A percentile compares a stretch with the other conserved stretches of the same genome.
These are phyloP conservation scores for Clarias fuscus DNA, from an alignment of 2,797 vertebrate species.

Conservation along the genomic window DNA sequence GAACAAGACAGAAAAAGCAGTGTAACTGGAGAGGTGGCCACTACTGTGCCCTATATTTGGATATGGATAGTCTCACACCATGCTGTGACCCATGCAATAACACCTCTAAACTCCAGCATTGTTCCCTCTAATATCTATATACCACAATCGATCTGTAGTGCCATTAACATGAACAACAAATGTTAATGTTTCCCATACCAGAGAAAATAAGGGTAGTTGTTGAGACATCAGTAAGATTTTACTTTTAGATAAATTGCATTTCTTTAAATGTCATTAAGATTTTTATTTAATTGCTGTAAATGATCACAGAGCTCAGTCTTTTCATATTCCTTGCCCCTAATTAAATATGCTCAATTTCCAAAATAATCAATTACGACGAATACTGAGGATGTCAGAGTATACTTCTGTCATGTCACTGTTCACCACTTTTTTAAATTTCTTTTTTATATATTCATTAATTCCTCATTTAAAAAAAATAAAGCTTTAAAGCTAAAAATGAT, in stretches of 20 bases:
- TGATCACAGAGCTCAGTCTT: no score
- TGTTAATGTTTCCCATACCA: background rate
- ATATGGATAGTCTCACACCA: background rate
- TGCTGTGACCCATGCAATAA: background rate
- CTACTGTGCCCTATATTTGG: conserved; percentile 15
- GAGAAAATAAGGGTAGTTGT: background rate
- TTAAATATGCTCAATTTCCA: background rate
- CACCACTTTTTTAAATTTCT: no score
- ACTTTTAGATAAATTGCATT: no score
- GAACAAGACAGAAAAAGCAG: conserved; percentile 15
- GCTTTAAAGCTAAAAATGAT: background rate
- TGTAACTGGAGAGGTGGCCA: background rate
- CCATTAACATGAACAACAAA: background rate
- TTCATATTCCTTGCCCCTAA: background rate
- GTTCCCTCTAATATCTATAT: background rate
- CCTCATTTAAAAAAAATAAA: background rate
- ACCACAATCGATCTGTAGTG: background rate
- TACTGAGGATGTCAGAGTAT: background rate
- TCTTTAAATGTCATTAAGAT: no score
- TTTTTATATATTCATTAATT: no score
- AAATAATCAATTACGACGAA: background rate
- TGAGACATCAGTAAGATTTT: background rate
- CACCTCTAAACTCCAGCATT: background rate
- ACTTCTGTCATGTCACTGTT: background rate
- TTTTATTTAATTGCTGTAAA: no score